phyloP scores from a whole-genome alignment of 1,140 invertebrate species.

The Bombus balteatus region DNA sequence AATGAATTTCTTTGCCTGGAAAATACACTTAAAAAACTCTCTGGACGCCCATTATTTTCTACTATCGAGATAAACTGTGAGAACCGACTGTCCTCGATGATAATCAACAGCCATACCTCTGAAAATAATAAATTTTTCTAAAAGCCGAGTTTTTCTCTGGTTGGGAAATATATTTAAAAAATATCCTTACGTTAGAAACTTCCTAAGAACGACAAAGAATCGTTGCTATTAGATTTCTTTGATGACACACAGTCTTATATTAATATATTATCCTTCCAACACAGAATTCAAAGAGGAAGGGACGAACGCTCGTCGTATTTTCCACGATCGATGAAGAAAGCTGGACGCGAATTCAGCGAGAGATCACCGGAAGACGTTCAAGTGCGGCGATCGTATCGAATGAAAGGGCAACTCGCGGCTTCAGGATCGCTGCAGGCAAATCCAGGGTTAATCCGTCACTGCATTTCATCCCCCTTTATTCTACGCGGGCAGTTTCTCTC shows the following conservation, averaged over 20 bases:
- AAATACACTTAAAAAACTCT: not conserved
- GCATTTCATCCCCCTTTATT: constrained; percentile 21
- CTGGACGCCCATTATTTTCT: not conserved
- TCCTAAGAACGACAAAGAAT: no score
- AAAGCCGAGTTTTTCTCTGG: no score
- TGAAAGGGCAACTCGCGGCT: constrained; percentile 4
- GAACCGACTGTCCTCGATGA: not conserved
- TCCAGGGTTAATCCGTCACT: constrained; percentile 42
- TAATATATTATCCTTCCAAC: no score
- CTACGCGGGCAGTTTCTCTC: not conserved
- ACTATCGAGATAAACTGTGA: not conserved
- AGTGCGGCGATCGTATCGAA: not conserved
- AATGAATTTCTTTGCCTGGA: no score
- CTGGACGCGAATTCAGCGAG: not conserved
- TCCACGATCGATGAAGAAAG: not conserved
- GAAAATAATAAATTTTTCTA: no score
- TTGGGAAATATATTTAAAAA: no score
- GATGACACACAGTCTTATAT: no score
- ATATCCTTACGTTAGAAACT: no score
- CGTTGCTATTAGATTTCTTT: no score
- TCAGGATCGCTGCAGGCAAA: not conserved
- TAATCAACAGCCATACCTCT: no score
- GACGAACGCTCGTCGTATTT: not conserved
- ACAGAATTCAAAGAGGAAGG: not conserved
- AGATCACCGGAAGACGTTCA: not conserved